phyloP scores from a whole-genome alignment of 2,113 vertebrate genomes.

The Aphelocoma coerulescens region DNA sequence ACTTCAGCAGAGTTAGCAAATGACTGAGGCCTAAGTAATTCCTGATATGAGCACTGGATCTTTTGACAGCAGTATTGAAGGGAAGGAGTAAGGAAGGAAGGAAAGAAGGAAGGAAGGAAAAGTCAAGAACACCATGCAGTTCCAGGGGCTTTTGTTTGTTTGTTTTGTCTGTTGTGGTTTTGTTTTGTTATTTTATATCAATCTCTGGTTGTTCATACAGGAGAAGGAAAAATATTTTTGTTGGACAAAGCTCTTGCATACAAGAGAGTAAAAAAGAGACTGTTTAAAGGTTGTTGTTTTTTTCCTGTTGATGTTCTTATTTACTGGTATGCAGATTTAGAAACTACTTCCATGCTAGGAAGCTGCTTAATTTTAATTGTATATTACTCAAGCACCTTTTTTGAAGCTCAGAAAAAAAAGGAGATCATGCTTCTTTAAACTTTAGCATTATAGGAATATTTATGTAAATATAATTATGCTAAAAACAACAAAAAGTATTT shows the following conservation, averaged over 20 bases:
- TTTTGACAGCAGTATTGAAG: constrained; percentile 66
- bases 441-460: constrained; percentile 89
- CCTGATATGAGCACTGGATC: constrained; percentile 80
- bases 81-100: constrained; percentile 59
- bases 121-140: constrained; percentile 67
- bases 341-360: constrained; percentile 80
- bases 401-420: constrained; percentile 80
- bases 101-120: constrained; percentile 62
- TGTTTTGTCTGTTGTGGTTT: constrained; percentile 68
- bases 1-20: constrained; percentile 72
- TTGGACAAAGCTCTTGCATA: constrained; percentile 77
- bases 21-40: constrained; percentile 70
- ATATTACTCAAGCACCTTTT: constrained; percentile 91
- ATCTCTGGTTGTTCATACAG: constrained; percentile 74
- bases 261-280: constrained; percentile 71
- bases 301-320: constrained; percentile 75
- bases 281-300: constrained; percentile 67
- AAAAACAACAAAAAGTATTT: constrained; percentile 82
- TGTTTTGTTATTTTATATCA: constrained; percentile 68
- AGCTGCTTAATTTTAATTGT: constrained; percentile 84
- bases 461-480: constrained; percentile 91
- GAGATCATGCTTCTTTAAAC: constrained; percentile 83
- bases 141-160: constrained; percentile 71
- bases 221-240: constrained; percentile 68
- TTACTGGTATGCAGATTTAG: constrained; percentile 83